Conservation (phyloP, 2,888 invertebrate genomes). For the Pseudococcus jackbeardsleyi region DNA sequence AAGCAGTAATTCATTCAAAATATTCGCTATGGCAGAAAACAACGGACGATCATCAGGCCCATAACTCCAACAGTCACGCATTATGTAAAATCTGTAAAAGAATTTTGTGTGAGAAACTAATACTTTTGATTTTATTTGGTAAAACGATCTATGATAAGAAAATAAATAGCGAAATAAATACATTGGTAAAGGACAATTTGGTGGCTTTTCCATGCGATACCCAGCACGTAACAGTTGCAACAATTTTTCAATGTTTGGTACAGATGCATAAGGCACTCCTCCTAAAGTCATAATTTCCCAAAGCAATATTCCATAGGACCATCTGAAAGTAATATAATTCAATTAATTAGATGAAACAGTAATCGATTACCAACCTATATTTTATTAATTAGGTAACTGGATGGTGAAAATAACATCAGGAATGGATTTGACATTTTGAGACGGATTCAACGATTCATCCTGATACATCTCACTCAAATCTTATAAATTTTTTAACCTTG, state of each 20-base stretch:
- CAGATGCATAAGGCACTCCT: conserved; percentile 97
- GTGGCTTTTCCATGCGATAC: conserved; percentile 95
- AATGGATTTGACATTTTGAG: no score
- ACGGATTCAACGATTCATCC: no score
- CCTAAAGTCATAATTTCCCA: conserved; percentile 99
- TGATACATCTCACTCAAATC: no score
- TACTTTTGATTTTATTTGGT: no score
- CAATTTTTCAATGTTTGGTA: conserved; percentile 92
- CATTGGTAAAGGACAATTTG: conserved; percentile 94
- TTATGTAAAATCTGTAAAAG: conserved; percentile 83
- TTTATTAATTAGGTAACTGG: no score
- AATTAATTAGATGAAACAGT: no score
- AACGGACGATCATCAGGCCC: conserved; percentile 89
- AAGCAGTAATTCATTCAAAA: conserved; percentile 89
- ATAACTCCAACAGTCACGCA: conserved; percentile 98
- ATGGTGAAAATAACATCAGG: no score
- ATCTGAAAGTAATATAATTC: conserved; percentile 73
- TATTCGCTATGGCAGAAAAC: conserved; percentile 90
- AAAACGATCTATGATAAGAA: not conserved
- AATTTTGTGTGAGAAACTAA: not conserved
- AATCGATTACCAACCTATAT: no score
- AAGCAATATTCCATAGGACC: conserved; percentile 95
- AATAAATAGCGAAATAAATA: conserved; percentile 70
- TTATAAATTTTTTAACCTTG: no score
- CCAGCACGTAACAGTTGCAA: conserved; percentile 92